Evolutionary conservation across 1,140 invertebrate genomes (phyloP).

Genomic region (Contarinia nasturtii): DNA sequence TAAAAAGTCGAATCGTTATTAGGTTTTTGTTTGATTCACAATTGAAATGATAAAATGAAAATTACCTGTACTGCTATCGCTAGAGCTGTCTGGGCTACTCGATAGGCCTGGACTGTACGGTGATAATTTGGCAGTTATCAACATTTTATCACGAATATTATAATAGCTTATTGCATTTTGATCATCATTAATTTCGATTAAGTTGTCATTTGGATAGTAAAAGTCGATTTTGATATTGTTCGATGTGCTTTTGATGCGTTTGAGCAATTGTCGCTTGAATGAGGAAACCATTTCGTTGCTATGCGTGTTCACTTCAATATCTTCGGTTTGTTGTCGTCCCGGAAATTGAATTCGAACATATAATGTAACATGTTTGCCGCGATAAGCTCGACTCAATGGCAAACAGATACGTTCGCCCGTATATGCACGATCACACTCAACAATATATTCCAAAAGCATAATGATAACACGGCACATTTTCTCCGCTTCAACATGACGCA

Average conservation of each 20-base stretch:
- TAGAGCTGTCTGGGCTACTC: slow-evolving; percentile 52
- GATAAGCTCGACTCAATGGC: slow-evolving; percentile 36
- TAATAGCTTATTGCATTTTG: slow-evolving; percentile 74
- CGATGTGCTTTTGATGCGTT: slow-evolving; percentile 48
- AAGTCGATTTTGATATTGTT: slow-evolving; percentile 71
- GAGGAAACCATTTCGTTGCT: slow-evolving; percentile 63
- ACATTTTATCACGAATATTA: slow-evolving; percentile 78
- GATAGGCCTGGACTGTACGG: slow-evolving; percentile 64
- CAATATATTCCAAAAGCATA: slow-evolving; percentile 88
- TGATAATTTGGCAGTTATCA: slow-evolving; percentile 72
- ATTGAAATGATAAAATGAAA: not conserved
- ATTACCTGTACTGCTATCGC: slow-evolving; percentile 27
- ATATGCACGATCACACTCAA: slow-evolving; percentile 86
- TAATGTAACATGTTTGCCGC: slow-evolving; percentile 76
- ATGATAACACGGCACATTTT: slow-evolving; percentile 87
- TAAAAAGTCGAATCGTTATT: too few species aligned
- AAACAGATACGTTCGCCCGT: slow-evolving; percentile 75
- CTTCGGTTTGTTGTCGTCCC: slow-evolving; percentile 74
- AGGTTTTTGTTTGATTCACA: too few species aligned
- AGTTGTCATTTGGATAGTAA: slow-evolving; percentile 67
- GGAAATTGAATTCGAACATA: slow-evolving; percentile 80
- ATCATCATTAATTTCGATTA: slow-evolving; percentile 72
- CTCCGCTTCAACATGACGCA: slow-evolving; percentile 45
- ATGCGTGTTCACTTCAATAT: slow-evolving; percentile 83
- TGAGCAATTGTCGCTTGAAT: slow-evolving; percentile 42